Evolutionary conservation across 2,888 invertebrate species (phyloP).

Genomic region (Oxytorus armatus): DNA sequence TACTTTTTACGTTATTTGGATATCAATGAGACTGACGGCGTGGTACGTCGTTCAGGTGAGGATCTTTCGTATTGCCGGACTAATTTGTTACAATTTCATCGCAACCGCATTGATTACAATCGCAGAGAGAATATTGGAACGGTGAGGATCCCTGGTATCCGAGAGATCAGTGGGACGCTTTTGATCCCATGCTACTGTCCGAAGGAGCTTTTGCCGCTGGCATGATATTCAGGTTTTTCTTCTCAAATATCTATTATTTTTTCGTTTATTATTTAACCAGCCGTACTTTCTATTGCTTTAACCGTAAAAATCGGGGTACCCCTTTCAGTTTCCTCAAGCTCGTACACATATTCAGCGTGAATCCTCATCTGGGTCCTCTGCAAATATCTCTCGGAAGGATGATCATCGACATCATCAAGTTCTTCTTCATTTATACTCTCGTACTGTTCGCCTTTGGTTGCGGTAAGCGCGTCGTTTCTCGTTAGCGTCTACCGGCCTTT

Average conservation of each 20-base stretch:
- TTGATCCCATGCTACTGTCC: slow-evolving; percentile 97
- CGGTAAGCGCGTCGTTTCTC: slow-evolving; percentile 86
- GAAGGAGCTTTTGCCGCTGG: slow-evolving; percentile 98
- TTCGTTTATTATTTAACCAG: neutral
- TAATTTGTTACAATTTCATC: neutral
- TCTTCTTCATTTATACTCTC: slow-evolving; percentile 97
- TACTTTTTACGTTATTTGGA: slow-evolving; percentile 97
- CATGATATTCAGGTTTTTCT: slow-evolving; percentile 93
- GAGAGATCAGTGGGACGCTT: slow-evolving; percentile 96
- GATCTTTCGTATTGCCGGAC: slow-evolving; percentile 38
- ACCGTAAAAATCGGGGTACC: neutral
- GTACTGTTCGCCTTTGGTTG: slow-evolving; percentile 98
- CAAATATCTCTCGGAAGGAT: slow-evolving; percentile 97
- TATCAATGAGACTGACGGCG: slow-evolving; percentile 94
- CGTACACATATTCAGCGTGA: slow-evolving; percentile 98
- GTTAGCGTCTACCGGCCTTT: neutral
- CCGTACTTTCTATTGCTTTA: neutral
- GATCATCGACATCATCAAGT: slow-evolving; percentile 98
- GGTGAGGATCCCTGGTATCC: slow-evolving; percentile 94
- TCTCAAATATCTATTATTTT: neutral
- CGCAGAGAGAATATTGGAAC: slow-evolving; percentile 88
- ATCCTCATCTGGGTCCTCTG: slow-evolving; percentile 96
- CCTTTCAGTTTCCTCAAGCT: slow-evolving; percentile 93
- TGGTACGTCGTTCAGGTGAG: slow-evolving; percentile 95
- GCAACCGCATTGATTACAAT: slow-evolving; percentile 57